Conservation (phyloP, 1,140 invertebrate species). For the Aphis craccivora region DNA sequence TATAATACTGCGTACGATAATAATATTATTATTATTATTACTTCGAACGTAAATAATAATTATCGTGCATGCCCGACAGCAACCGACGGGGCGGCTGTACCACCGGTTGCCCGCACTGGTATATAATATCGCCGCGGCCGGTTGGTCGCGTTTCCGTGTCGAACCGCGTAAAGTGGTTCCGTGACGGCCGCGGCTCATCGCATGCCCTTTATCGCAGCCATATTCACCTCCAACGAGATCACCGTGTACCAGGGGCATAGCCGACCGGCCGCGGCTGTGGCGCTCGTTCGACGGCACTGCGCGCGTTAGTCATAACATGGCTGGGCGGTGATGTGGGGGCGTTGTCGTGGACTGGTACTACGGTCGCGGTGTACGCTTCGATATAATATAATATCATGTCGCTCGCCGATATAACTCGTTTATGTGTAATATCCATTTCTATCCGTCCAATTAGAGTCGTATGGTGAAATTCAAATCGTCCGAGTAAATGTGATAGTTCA, state of each 20-base stretch:
- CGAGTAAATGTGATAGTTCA: not conserved
- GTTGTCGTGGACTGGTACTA: not conserved
- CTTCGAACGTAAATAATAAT: not conserved
- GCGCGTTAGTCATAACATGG: too few relatives aligned
- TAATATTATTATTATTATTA: not conserved
- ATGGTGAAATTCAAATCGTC: not conserved
- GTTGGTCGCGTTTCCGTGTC: too few relatives aligned
- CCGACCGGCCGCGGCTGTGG: not conserved
- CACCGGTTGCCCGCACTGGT: constrained; percentile 32
- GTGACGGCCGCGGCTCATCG: not conserved
- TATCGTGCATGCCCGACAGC: not conserved
- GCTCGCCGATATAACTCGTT: not conserved
- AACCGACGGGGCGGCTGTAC: not conserved
- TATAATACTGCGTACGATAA: not conserved
- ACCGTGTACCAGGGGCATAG: constrained; percentile 45
- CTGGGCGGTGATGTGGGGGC: not conserved
- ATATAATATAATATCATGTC: not conserved
- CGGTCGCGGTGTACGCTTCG: not conserved
- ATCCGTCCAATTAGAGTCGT: too few relatives aligned
- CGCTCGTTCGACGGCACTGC: not conserved
- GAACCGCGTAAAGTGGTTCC: not conserved
- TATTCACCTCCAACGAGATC: constrained; percentile 58
- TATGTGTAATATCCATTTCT: too few relatives aligned
- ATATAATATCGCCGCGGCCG: too few relatives aligned
- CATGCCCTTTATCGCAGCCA: constrained; percentile 47